phyloP scores from a whole-genome alignment of 2,888 invertebrate genomes.

The Sericinus montela region DNA sequence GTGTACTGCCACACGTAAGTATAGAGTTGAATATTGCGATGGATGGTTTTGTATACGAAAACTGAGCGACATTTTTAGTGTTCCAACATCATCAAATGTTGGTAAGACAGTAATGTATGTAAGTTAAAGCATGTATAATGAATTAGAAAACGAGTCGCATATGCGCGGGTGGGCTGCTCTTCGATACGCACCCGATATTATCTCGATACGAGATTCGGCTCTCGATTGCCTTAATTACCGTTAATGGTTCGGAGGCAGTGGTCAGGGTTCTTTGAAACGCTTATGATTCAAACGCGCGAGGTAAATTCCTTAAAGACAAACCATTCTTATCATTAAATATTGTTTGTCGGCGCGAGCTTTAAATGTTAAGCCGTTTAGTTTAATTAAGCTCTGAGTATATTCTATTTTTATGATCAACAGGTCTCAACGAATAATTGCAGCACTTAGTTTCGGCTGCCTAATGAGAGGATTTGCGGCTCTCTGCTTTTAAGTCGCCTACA shows the following conservation, averaged over 20 bases:
- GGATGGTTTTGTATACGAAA: slow-evolving; percentile 29
- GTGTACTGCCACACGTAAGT: background rate
- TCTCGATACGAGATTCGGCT: slow-evolving; percentile 66
- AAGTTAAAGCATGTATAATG: slow-evolving; percentile 63
- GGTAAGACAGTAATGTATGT: slow-evolving; percentile 53
- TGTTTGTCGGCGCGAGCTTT: slow-evolving; percentile 27
- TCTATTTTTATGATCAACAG: slow-evolving; percentile 19
- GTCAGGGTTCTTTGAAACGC: slow-evolving; percentile 68
- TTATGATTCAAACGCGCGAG: slow-evolving; percentile 76
- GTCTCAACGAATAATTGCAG: slow-evolving; percentile 19
- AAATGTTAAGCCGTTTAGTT: slow-evolving; percentile 49
- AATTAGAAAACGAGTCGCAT: slow-evolving; percentile 47
- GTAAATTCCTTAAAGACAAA: slow-evolving; percentile 45
- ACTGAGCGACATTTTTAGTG: slow-evolving; percentile 20
- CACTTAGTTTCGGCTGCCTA: slow-evolving; percentile 14
- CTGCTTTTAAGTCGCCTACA: slow-evolving; percentile 11
- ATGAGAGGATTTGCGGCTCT: slow-evolving; percentile 7
- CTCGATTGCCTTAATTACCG: slow-evolving; percentile 73
- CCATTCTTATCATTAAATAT: slow-evolving; percentile 5
- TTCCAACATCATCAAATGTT: slow-evolving; percentile 41
- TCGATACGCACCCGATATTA: slow-evolving; percentile 63
- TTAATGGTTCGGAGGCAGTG: slow-evolving; percentile 52
- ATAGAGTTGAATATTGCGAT: slow-evolving; percentile 28
- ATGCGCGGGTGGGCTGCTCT: slow-evolving; percentile 59
- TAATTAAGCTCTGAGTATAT: slow-evolving; percentile 62